Percentiles rank a stretch among this genome's conserved stretches.
phyloP scores from a whole-genome alignment of 1,140 invertebrate species.

The Yoshiicerus persimilis region DNA sequence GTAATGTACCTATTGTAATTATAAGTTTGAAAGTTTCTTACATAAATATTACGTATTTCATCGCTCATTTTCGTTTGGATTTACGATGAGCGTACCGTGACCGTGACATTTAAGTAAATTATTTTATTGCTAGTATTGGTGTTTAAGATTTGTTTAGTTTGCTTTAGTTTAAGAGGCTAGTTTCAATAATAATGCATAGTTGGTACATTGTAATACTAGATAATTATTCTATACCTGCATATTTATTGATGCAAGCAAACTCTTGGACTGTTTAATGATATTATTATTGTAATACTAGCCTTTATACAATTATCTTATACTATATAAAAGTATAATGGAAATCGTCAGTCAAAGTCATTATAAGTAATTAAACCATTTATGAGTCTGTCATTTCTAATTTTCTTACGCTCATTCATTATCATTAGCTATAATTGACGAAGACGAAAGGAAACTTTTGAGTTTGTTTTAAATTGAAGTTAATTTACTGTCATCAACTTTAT shows the following conservation, averaged over 20 bases:
- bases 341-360: background rate
- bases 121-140: background rate
- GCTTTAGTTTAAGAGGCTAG: background rate
- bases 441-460: too few relatives aligned
- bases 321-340: background rate
- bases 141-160: too few relatives aligned
- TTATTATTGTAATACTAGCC: constrained; percentile 1
- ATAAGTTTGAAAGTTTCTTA: background rate
- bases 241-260: background rate
- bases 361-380: background rate
- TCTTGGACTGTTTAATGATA: background rate
- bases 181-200: background rate
- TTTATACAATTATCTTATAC: background rate
- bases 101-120: background rate
- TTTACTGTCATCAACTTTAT: constrained; percentile 7
- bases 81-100: background rate
- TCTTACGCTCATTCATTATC: too few relatives aligned
- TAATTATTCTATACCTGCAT: background rate
- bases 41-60: background rate
- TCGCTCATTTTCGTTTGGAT: background rate
- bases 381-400: too few relatives aligned
- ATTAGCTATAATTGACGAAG: too few relatives aligned
- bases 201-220: background rate
- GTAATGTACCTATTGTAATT: background rate
- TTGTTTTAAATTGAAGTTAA: background rate